Evolutionary conservation across 2,113 vertebrate species (phyloP).

Genomic region (Corythaixoides concolor): DNA sequence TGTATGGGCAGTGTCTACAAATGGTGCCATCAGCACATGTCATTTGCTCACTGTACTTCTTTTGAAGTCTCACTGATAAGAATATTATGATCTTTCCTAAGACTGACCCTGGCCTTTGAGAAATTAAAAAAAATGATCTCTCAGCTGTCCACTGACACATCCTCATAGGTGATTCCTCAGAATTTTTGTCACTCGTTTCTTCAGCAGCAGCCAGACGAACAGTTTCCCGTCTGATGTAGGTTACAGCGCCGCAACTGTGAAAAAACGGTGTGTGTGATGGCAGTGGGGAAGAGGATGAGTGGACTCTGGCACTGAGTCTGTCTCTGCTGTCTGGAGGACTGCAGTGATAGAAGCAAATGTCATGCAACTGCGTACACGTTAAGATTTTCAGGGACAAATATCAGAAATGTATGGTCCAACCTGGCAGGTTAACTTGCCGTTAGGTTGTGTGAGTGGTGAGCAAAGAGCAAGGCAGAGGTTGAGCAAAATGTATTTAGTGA

Average conservation of each 20-base stretch:
- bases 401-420: neutral
- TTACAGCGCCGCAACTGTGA: neutral
- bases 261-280: neutral
- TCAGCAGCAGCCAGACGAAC: neutral
- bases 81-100: neutral
- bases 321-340: neutral
- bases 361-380: neutral
- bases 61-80: neutral
- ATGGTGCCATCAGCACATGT: rapidly evolving
- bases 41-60: neutral
- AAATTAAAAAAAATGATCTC: neutral
- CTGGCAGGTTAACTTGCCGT: neutral
- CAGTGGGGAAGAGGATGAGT: neutral
- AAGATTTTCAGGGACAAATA: neutral
- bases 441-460: neutral
- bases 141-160: neutral
- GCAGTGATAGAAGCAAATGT: neutral
- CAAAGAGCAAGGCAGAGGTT: neutral
- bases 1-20: neutral
- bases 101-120: neutral
- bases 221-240: neutral
- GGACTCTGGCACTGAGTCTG: neutral
- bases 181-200: neutral
- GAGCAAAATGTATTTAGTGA: neutral
- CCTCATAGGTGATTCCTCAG: neutral